Evolutionary conservation across 2,888 invertebrate genomes (phyloP).

Genomic region (Metopia argyrocephala): DNA sequence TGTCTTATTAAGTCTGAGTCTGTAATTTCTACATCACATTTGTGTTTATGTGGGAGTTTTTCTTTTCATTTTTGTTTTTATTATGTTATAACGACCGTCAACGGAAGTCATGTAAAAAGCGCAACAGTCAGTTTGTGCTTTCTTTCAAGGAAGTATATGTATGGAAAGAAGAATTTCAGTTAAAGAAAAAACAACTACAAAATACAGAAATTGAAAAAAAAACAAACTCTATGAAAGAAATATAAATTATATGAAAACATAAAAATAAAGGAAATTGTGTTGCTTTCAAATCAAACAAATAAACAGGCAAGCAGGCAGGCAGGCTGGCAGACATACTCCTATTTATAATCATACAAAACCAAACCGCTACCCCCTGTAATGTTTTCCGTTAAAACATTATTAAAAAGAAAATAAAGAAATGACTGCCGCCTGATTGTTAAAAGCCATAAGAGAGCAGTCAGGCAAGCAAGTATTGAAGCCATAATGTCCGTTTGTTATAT

Average conservation of each 20-base stretch:
- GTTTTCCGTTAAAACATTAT: too few relatives aligned
- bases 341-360: slow-evolving; percentile 25
- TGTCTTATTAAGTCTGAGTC: too few relatives aligned
- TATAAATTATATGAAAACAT: slow-evolving; percentile 41
- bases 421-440: not conserved
- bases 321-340: too few relatives aligned
- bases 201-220: not conserved
- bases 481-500: slow-evolving; percentile 32
- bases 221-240: not conserved
- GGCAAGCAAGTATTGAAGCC: slow-evolving; percentile 32
- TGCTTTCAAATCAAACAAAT: slow-evolving; percentile 59
- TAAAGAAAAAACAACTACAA: not conserved
- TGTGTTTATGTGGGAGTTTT: not conserved
- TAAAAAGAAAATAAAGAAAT: not conserved
- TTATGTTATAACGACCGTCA: slow-evolving; percentile 31
- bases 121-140: slow-evolving; percentile 53
- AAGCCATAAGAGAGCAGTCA: slow-evolving; percentile 12
- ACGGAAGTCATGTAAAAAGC: slow-evolving; percentile 56
- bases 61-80: too few relatives aligned
- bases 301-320: too few relatives aligned
- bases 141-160: slow-evolving; percentile 5
- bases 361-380: not conserved
- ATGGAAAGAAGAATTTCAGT: not conserved
- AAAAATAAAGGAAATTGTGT: slow-evolving; percentile 60
- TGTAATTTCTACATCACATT: too few relatives aligned